Conservation (phyloP, 2,888 invertebrate genomes). For the Periphyllus acericola region DNA sequence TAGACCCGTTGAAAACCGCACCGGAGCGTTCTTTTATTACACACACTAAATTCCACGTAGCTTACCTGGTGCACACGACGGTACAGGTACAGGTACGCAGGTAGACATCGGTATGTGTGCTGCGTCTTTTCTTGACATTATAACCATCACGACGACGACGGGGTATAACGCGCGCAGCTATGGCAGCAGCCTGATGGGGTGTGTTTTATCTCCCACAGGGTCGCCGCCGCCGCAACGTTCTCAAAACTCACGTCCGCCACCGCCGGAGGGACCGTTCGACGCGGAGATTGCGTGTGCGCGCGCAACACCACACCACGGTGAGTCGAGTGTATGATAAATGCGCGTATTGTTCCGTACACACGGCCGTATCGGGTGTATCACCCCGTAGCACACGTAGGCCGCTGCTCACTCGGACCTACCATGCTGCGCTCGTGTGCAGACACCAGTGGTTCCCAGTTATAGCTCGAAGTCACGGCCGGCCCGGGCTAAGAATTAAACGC, state of each 20-base stretch:
- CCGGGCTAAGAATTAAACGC: too few species aligned
- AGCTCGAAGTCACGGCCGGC: too few species aligned
- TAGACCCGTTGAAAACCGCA: background rate
- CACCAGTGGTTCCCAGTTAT: too few species aligned
- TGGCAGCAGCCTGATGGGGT: background rate
- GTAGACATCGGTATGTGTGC: background rate
- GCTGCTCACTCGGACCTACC: too few species aligned
- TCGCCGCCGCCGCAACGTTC: background rate
- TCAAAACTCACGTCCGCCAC: background rate
- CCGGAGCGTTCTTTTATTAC: background rate
- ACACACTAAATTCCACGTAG: background rate
- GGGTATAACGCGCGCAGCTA: background rate
- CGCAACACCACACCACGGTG: background rate
- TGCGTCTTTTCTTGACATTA: background rate
- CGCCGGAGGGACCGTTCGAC: background rate
- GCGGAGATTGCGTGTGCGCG: background rate
- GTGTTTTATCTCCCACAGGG: conserved; percentile 27
- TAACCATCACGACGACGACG: background rate
- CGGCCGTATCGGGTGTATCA: too few species aligned
- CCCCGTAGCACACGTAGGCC: too few species aligned
- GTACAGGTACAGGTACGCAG: background rate
- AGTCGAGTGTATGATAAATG: background rate
- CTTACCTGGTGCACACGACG: background rate
- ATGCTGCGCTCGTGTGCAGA: too few species aligned
- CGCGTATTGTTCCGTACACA: background rate